Conservation (phyloP, 2,797 vertebrate species). For the Brachymystax lenok region DNA sequence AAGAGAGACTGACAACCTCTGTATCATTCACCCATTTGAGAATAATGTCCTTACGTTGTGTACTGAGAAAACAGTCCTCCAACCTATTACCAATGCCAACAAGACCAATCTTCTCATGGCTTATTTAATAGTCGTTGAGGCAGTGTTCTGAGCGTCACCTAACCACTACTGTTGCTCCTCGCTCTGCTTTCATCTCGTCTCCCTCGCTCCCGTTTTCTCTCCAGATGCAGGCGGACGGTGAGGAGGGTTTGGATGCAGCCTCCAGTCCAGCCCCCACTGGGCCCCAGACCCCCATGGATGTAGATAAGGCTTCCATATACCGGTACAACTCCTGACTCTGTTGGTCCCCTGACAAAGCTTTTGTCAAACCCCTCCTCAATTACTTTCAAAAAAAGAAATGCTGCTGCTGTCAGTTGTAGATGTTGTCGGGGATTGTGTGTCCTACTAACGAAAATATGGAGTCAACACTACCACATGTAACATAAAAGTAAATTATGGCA, state of each 20-base stretch:
- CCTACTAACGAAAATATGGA: neutral
- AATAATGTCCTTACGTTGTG: neutral
- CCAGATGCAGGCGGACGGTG: conserved; percentile 81
- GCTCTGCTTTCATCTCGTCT: conserved; percentile 36
- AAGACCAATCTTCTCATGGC: neutral
- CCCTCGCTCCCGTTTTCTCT: conserved; percentile 11
- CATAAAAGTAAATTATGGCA: neutral
- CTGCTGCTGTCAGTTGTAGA: neutral
- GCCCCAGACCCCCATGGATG: conserved; percentile 90
- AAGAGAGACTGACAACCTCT: neutral
- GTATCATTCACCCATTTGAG: neutral
- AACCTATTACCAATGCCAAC: too few species aligned
- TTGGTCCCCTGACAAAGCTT: neutral
- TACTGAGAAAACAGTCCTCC: neutral
- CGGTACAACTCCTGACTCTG: conserved; percentile 70
- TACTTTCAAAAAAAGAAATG: too few species aligned
- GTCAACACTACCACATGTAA: neutral
- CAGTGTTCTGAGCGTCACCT: too few species aligned
- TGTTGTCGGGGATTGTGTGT: neutral
- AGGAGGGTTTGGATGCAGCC: conserved; percentile 79
- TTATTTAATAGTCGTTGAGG: conserved; percentile 3
- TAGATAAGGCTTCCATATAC: conserved; percentile 93
- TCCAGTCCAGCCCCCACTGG: conserved; percentile 82
- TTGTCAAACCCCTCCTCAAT: neutral
- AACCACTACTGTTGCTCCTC: conserved; percentile 23